Evolutionary conservation across 2,113 vertebrate species (phyloP), one percentile per base, ranked within the genome.

Genomic region (Trematomus loennbergii): DNA sequence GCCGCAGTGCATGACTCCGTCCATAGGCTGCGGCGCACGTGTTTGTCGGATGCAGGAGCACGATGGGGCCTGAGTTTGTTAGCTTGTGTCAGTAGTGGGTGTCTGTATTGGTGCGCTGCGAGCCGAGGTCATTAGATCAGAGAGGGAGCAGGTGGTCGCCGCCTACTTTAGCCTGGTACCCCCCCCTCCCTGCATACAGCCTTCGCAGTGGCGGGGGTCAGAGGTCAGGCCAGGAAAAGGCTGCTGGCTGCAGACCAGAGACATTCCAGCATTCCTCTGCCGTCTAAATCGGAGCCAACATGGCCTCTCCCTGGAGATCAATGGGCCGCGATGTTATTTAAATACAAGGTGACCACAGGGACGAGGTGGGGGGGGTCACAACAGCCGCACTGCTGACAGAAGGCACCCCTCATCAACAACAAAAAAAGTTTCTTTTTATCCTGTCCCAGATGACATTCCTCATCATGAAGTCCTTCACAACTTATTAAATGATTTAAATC

Each of bases 211-310:
- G 81, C 76, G 65, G 82, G 81, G 88, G 89, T 88, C 82, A 90
- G 77, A 91, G 93, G 88, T 92, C 78, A 15, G 64, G 72, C 81
- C 66, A 87, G 89, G 80, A 91, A 90, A 85, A 88, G 89, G 86
- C 88, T 87, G 78, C 78, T 64, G 83, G 78, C 83, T 43, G 52
- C 7, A 77, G 82, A 88, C 83, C 67, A 76, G 79, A 91, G 81
- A 88, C 92, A 92, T 93, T 92, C 91, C 87, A 18, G 85, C 90
- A 88, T 93, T 91, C 88, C 90, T 88, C 9, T 40, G 59, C 66
- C 65, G 78, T 77, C 87, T 90, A 90, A 93, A 92, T 89, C 49
- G 18, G 83, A 86, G 87, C 74, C 36, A 86, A 77, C 70, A 29
- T n/a, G 53, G 77, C 78, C 72, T 69, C 81, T 87, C 72, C 75